These are phyloP conservation scores for Propithecus deckenii DNA, from an alignment of 2,797 vertebrate species.

Conservation along the genomic window DNA sequence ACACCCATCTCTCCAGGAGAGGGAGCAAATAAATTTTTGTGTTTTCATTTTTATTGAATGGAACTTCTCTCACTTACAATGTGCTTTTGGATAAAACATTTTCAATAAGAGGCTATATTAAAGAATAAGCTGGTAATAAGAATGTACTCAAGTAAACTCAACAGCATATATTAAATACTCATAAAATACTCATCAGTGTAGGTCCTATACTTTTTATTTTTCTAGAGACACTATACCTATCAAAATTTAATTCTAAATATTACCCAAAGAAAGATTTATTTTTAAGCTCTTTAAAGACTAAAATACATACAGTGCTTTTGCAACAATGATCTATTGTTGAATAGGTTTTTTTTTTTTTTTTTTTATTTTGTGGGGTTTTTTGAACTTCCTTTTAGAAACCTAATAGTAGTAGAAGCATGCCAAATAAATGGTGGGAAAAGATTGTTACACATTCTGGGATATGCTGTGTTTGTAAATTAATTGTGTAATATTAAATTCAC, in stretches of 20 bases:
- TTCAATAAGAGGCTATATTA: neutral
- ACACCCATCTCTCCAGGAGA: conserved; percentile 72
- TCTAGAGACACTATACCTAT: neutral
- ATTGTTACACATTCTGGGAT: neutral
- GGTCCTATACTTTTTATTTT: neutral
- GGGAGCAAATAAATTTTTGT: conserved; percentile 50
- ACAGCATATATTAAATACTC: neutral
- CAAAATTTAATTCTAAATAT: conserved; percentile 10
- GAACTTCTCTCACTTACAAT: neutral
- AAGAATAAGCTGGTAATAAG: conserved; percentile 33
- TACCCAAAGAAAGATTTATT: neutral
- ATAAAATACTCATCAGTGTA: neutral
- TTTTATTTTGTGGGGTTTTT: neutral
- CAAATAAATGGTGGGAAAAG: neutral
- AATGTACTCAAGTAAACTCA: conserved; percentile 16
- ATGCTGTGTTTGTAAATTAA: neutral
- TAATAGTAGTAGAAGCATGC: neutral
- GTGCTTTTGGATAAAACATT: neutral
- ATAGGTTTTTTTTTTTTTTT: neutral
- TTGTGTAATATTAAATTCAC: neutral
- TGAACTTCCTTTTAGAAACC: neutral
- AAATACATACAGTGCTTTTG: neutral
- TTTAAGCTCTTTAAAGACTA: conserved; percentile 19
- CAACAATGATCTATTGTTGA: neutral
- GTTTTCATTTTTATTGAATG: neutral